A percentile compares a stretch with the other conserved stretches of the same genome.
Conservation (phyloP, 2,797 vertebrate species). For the Odontamblyopus lacepedii region DNA sequence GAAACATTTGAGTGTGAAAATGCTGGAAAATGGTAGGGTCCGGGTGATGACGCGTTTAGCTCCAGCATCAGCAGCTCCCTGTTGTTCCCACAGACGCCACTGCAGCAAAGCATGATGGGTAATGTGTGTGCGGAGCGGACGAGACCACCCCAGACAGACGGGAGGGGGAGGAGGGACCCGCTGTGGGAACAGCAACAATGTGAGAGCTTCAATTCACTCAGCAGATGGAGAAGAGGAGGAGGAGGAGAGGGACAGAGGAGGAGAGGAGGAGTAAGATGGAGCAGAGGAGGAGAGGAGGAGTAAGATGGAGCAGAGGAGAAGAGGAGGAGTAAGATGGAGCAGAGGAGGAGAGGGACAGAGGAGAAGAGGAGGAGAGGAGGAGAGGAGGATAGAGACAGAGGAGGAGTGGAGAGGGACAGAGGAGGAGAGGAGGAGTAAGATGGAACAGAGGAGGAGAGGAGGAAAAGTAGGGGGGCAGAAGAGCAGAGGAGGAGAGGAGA, state of each 20-base stretch:
- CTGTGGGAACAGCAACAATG: not conserved
- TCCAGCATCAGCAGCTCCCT: slow-evolving; percentile 70
- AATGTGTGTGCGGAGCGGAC: slow-evolving; percentile 8
- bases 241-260: not conserved
- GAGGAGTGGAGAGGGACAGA: not conserved
- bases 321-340: not conserved
- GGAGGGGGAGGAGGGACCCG: not conserved
- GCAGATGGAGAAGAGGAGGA: not conserved
- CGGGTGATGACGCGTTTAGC: slow-evolving; percentile 54
- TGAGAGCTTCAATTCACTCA: not conserved
- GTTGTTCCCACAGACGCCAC: slow-evolving; percentile 7
- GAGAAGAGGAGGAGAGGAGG: too few relatives aligned
- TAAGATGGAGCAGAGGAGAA: not conserved
- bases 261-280: too few relatives aligned
- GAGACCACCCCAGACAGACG: slow-evolving; percentile 4
- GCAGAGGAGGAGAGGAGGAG: too few relatives aligned
- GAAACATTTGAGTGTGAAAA: not conserved
- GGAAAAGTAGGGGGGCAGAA: too few relatives aligned
- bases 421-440: too few relatives aligned
- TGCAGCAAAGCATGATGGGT: slow-evolving; percentile 63
- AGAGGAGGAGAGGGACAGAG: not conserved
- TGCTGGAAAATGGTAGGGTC: slow-evolving; percentile 40
- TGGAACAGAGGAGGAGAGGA: too few relatives aligned
- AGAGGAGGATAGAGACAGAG: too few relatives aligned
- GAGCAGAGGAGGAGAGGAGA: too few relatives aligned